Evolutionary conservation across 1,140 invertebrate species (phyloP).

Genomic region (Chironomus striatipennis): DNA sequence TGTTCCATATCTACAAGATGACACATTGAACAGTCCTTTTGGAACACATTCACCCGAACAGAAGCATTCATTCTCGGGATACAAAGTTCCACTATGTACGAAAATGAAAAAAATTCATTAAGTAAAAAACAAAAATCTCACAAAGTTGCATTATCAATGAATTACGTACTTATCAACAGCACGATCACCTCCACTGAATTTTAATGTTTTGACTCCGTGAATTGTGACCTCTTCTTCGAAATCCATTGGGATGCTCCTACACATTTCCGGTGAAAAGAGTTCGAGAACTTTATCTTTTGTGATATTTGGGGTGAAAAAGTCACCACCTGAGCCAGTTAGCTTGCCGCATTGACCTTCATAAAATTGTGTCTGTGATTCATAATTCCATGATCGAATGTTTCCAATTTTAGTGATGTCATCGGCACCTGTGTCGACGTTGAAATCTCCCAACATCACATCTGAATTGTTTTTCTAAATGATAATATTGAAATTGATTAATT

Average conservation of each 20-base stretch:
- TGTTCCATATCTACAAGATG: conserved; percentile 61
- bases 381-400: conserved; percentile 58
- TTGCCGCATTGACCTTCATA: conserved; percentile 49
- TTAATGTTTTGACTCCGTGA: conserved; percentile 47
- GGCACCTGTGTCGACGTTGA: conserved; percentile 61
- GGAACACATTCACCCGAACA: conserved; percentile 62
- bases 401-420: conserved; percentile 52
- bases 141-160: not conserved
- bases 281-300: conserved; percentile 48
- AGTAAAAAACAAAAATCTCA: no score
- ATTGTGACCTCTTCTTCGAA: conserved; percentile 45
- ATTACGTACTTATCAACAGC: conserved; percentile 49
- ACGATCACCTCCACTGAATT: conserved; percentile 45
- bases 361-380: conserved; percentile 48
- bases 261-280: conserved; percentile 60
- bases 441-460: conserved; percentile 56
- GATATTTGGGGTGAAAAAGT: conserved; percentile 60
- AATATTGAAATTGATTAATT: not conserved
- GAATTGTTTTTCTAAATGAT: conserved; percentile 61
- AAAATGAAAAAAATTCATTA: not conserved
- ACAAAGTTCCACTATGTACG: conserved; percentile 39
- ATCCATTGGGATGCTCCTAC: conserved; percentile 50
- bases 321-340: conserved; percentile 60
- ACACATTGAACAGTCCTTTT: conserved; percentile 59
- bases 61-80: conserved; percentile 58